phyloP scores from a whole-genome alignment of 1,140 invertebrate species.

The Neuroterus valhalla region DNA sequence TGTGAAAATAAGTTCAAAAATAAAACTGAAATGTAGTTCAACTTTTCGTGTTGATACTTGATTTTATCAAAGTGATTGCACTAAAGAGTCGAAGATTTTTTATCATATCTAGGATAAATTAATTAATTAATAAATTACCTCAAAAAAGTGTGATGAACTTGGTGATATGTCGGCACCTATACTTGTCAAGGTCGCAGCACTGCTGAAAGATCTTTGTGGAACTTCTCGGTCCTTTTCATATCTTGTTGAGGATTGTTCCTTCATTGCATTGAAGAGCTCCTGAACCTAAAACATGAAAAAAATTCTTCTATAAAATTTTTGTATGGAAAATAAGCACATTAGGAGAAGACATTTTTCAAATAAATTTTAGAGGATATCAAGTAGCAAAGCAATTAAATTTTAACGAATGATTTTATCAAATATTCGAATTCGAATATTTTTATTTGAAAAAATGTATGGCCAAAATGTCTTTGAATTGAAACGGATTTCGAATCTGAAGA shows the following conservation, averaged over 20 bases:
- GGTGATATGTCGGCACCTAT: constrained; percentile 86
- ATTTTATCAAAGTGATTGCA: too few species aligned
- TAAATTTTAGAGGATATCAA: not conserved
- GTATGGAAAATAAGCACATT: not conserved
- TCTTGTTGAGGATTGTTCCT: constrained; percentile 77
- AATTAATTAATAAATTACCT: constrained; percentile 77
- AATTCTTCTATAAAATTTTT: not conserved
- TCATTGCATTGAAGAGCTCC: constrained; percentile 82
- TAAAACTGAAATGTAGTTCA: too few species aligned
- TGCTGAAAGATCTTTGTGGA: constrained; percentile 77
- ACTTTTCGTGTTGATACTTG: too few species aligned
- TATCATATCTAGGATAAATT: too few species aligned
- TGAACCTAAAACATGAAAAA: constrained; percentile 77
- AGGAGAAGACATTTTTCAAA: not conserved
- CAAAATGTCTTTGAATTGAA: too few species aligned
- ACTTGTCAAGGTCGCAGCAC: constrained; percentile 80
- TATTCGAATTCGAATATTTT: too few species aligned
- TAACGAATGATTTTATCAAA: too few species aligned
- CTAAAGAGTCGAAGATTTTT: too few species aligned
- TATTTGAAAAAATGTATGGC: too few species aligned
- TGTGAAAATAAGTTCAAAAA: too few species aligned
- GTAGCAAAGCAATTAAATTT: too few species aligned
- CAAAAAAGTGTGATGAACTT: constrained; percentile 90
- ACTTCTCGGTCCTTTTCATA: constrained; percentile 60
- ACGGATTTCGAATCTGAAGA: too few species aligned